Evolutionary conservation across 1,140 invertebrate genomes (phyloP).

Genomic region (Dendrolimus punctatus): DNA sequence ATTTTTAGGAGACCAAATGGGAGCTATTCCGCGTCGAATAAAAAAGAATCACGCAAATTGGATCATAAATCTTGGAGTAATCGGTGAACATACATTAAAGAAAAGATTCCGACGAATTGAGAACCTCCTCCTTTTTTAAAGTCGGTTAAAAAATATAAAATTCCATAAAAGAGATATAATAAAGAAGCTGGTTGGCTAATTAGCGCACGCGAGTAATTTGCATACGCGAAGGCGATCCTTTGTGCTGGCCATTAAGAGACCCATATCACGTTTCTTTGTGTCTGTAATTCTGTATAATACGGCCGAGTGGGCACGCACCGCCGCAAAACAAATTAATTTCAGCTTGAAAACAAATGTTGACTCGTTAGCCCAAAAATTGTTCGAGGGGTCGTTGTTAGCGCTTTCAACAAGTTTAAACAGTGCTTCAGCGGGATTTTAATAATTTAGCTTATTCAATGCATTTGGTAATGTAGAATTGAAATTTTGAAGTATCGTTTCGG

Average conservation of each 20-base stretch:
- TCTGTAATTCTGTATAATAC: slow-evolving; percentile 18
- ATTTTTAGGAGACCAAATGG: too few relatives aligned
- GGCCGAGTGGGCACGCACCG: slow-evolving; percentile 17
- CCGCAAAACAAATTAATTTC: slow-evolving; percentile 44
- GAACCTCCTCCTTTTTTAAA: too few relatives aligned
- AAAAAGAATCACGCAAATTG: too few relatives aligned
- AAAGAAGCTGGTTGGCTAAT: slow-evolving; percentile 18
- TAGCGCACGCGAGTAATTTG: slow-evolving; percentile 30
- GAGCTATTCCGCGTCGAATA: too few relatives aligned
- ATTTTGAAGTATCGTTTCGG: too few relatives aligned
- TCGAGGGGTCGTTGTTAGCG: slow-evolving; percentile 16
- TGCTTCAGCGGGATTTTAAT: too few relatives aligned
- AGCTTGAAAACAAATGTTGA: slow-evolving; percentile 38
- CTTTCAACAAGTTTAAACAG: slow-evolving; percentile 12
- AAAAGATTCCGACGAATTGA: too few relatives aligned
- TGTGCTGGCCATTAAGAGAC: slow-evolving; percentile 37
- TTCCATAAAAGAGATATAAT: background rate
- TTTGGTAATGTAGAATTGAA: too few relatives aligned
- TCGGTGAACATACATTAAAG: too few relatives aligned
- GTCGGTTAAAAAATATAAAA: too few relatives aligned
- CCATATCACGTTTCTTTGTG: slow-evolving; percentile 48
- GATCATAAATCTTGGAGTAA: too few relatives aligned
- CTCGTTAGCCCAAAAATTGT: slow-evolving; percentile 39
- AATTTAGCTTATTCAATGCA: too few relatives aligned
- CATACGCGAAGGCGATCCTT: slow-evolving; percentile 25